These are phyloP conservation scores for Zonitis immaculata DNA, from an alignment of 2,888 invertebrate genomes.

Conservation along the genomic window DNA sequence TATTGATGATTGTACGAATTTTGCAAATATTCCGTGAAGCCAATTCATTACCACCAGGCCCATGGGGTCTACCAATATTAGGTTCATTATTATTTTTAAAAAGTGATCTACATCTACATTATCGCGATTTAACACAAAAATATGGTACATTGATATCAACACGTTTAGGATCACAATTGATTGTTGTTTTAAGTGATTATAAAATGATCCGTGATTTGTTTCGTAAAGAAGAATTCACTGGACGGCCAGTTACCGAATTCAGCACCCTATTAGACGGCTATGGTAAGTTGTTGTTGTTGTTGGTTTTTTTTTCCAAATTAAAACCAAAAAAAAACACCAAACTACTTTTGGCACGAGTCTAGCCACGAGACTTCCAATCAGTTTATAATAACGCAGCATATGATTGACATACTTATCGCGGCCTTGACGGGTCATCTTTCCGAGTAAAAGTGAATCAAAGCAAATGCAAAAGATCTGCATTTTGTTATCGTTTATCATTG, in stretches of 20 bases:
- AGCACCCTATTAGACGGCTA: constrained; percentile 83
- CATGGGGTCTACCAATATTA: constrained; percentile 79
- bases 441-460: constrained; percentile 36
- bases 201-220: constrained; percentile 81
- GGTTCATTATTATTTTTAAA: constrained; percentile 81
- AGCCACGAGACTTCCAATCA: constrained; percentile 15
- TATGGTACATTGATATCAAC: constrained; percentile 82
- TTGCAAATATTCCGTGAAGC: constrained; percentile 43
- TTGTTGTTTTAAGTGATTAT: constrained; percentile 83
- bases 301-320: too few relatives aligned
- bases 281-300: constrained; percentile 76
- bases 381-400: constrained; percentile 32
- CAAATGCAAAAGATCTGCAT: constrained; percentile 13
- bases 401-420: constrained; percentile 43
- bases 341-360: constrained; percentile 8
- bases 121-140: constrained; percentile 68
- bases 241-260: constrained; percentile 80
- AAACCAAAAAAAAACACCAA: too few relatives aligned
- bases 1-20: constrained; percentile 47
- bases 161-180: constrained; percentile 73
- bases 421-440: constrained; percentile 43
- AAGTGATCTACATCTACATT: constrained; percentile 70
- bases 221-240: constrained; percentile 80
- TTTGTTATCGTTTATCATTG: constrained; percentile 10
- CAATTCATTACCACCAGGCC: constrained; percentile 73